phyloP scores from a whole-genome alignment of 1,140 invertebrate species.

The Drosophila mauritiana region DNA sequence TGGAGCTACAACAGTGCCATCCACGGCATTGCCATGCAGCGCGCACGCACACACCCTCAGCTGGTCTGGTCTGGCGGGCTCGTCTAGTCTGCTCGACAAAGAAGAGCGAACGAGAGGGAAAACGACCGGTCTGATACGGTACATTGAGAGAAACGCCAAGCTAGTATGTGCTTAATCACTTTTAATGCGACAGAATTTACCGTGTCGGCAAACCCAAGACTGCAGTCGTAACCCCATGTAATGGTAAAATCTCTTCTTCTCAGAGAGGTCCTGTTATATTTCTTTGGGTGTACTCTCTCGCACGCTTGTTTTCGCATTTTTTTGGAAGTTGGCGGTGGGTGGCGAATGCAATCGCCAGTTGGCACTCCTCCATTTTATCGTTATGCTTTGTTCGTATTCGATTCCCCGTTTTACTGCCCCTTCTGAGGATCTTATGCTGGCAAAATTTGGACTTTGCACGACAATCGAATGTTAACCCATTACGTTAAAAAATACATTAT shows the following conservation, averaged over 20 bases:
- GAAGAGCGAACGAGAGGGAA: conserved; percentile 15
- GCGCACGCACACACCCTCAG: conserved; percentile 28
- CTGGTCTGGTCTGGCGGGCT: conserved; percentile 54
- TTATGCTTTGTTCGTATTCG: conserved; percentile 54
- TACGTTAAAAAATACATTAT: background rate
- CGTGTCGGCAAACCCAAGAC: no score
- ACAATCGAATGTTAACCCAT: conserved; percentile 27
- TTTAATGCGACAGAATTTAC: no score
- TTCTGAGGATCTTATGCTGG: conserved; percentile 27
- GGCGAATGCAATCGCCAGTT: conserved; percentile 27
- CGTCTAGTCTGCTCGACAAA: conserved; percentile 56
- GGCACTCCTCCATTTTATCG: conserved; percentile 38
- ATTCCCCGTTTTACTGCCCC: background rate
- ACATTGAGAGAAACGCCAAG: background rate
- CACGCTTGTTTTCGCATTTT: conserved; percentile 13
- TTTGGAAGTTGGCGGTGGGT: conserved; percentile 30
- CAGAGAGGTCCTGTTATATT: background rate
- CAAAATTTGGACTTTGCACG: conserved; percentile 29
- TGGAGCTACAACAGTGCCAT: background rate
- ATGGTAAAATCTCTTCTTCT: no score
- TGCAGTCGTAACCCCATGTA: no score
- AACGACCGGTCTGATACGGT: conserved; percentile 5
- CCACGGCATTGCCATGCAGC: conserved; percentile 25
- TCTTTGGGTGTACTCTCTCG: background rate
- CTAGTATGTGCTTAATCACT: no score